Base-by-base conservation (phyloP, 2,797 vertebrate genomes). In the Percopsis omiscomaycus region DNA sequence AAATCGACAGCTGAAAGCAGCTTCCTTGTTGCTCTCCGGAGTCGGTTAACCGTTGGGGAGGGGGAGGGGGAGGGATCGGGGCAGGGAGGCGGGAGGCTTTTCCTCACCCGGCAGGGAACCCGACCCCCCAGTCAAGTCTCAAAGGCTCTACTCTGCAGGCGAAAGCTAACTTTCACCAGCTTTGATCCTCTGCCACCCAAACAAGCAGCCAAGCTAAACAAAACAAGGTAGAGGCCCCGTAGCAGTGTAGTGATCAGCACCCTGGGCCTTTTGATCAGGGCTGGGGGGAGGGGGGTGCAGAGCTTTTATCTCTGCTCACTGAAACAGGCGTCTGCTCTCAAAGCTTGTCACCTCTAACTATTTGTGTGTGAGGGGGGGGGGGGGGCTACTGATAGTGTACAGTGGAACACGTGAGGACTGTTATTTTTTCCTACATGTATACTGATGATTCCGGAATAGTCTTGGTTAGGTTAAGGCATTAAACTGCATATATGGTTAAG, bases 91-190 rank as follows among this genome's bases (percentile, higher is more conserved):
- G 71, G 11, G 54, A 63, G 62, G 80, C 71, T 75, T 84, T 89
- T 90, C 89, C 88, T 88, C 68, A 84, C 90, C 74, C 92, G 91
- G 91, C 89, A 89, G 92, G 91, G 85, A 89, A 64, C 75, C 85
- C 77, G 64, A 49, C 85, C 82, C 89, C 85, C 84, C 87, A 81
- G 9, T 83, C 84, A 79, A 90, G 87, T 92, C 86, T 81, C 88
- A 89, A 89, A 90, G 89, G 70, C 79, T 89, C 29, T 28, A 72
- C 91, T 92, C 92, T 73, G 74, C 91, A 93, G 92, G 92, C 73
- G 79, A 93, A 93, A 92, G 91, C 92, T 92, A 93, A 93, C 92
- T 90, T 89, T 90, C 86, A 89, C 83, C 84, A 82, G 88, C 93
- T 94, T 94, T 94, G 93, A 94, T 93, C 92, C 91, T 90, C 79